Conservation (phyloP, 2,113 vertebrate species). For the Fulmarus glacialis region DNA sequence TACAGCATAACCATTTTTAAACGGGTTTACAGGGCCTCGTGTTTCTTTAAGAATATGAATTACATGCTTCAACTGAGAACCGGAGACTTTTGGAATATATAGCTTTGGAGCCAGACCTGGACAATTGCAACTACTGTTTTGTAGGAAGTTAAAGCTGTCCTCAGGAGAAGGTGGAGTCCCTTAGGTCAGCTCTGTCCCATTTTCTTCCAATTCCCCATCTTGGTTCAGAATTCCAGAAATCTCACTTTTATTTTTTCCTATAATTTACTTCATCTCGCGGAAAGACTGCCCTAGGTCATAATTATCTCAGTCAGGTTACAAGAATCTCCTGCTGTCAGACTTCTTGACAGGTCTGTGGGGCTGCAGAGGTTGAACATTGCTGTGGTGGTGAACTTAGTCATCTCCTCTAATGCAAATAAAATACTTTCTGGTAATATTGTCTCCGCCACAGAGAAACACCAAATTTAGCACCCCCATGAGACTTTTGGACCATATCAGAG, state of each 20-base stretch:
- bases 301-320: background rate
- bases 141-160: background rate
- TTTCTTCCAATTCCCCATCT: background rate
- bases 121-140: background rate
- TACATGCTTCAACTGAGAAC: background rate
- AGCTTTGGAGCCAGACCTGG: background rate
- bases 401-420: conserved; percentile 53
- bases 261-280: background rate
- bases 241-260: background rate
- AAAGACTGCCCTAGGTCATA: background rate
- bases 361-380: background rate
- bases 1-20: background rate
- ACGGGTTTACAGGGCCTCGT: background rate
- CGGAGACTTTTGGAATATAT: background rate
- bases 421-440: conserved; percentile 30
- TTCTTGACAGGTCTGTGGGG: background rate
- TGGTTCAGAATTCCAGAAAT: background rate
- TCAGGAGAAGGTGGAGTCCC: background rate
- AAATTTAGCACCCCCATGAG: conserved; percentile 49
- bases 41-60: background rate
- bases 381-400: background rate
- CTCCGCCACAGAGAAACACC: conserved; percentile 8
- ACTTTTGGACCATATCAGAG: conserved; percentile 46
- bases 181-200: background rate
- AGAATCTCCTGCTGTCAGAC: background rate